Base-by-base conservation (phyloP, 53 echinoderm and acorn worm genomes). In the Henricia sp. region DNA sequence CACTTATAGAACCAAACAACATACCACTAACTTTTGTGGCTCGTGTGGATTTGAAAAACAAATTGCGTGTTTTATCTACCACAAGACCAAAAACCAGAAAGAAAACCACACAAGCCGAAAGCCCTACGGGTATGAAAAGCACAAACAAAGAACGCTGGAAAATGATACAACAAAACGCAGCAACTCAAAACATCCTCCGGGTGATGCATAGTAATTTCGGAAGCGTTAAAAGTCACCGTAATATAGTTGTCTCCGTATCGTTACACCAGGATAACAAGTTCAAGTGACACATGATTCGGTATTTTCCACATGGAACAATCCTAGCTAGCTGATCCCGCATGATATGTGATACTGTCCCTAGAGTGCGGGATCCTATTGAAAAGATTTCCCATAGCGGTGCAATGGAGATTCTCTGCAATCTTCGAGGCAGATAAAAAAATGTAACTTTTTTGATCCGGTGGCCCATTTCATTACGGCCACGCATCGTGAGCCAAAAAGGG, bases 141-240 rank as follows among this genome's bases (percentile, higher is more conserved):
- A 27, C n/a, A 56, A 56, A 56, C 21, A 3, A 19, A 21, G 24
- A 16, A 56, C 24, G 24, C 21, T 56, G 2, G 9, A 8, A 60
- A 32, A 10, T 30, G 24, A 60, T 10, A 60, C 32, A 60, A 60
- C 13, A 34, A 29, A 2, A 19, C 62, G 10, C 9, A 5, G 62
- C 24, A 23, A 60, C 24, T 60, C 30, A 60, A 60, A 34, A 60
- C 32, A 21, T 37, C n/a, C 23, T 14, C 37, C 36, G 12, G 73
- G 54, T 73, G 73, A 34, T 53, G 37, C 54, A 35, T 34, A 33
- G 30, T 35, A 36, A 24, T 52, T 52, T 53, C 52, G 52, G 10
- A 36, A 35, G 0, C 28, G 54, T 35, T 73, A 54, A 73, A 76
- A 76, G 76, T 42, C 37, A 38, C 76, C 4, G 20, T 58, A 76